Percentiles rank a stretch among this genome's conserved stretches.
Conservation (phyloP, 2,113 vertebrate genomes). For the Ursus arctos region DNA sequence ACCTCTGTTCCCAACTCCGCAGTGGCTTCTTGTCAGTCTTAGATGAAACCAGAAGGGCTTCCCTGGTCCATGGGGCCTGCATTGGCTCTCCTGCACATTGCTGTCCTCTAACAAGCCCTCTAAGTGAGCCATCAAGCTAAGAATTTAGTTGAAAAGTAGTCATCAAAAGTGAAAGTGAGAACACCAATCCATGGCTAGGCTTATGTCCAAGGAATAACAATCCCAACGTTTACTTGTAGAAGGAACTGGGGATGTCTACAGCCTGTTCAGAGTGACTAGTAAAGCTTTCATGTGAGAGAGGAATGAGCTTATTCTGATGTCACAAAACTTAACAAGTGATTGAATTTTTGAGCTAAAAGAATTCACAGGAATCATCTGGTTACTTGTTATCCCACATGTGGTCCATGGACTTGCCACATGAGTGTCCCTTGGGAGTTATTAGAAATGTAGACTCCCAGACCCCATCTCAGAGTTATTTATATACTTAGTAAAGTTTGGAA, state of each 20-base stretch:
- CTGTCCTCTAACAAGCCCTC: not conserved
- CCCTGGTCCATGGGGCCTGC: not conserved
- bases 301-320: not conserved
- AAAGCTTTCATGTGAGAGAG: not conserved
- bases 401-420: not conserved
- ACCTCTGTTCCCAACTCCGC: not conserved
- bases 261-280: not conserved
- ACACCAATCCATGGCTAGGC: not conserved
- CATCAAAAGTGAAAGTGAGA: not conserved
- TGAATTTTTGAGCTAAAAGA: not conserved
- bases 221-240: not conserved
- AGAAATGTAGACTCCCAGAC: not conserved
- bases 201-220: not conserved
- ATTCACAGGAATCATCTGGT: not conserved
- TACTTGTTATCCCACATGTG: not conserved
- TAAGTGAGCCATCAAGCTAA: not conserved
- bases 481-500: not conserved
- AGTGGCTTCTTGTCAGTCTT: not conserved
- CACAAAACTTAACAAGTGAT: not conserved
- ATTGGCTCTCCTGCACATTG: not conserved
- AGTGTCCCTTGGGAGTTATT: not conserved
- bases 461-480: not conserved
- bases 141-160: constrained; percentile 1
- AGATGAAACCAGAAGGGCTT: not conserved
- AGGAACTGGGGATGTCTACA: not conserved